These are phyloP conservation scores for Sebastes itinus DNA, from an alignment of 2,797 vertebrate species.

Conservation along the genomic window DNA sequence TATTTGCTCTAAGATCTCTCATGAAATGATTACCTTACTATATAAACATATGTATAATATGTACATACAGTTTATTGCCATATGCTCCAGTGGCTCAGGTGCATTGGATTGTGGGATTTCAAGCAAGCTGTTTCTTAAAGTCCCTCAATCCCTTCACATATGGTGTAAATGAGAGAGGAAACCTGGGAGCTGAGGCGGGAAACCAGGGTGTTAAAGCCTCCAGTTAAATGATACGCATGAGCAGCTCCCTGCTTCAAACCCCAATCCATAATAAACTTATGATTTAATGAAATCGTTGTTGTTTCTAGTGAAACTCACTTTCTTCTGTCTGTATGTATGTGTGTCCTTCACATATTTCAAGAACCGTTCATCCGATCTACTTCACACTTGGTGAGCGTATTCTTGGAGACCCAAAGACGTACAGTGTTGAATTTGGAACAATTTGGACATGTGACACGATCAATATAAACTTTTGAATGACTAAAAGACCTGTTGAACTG, in stretches of 20 bases:
- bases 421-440: background rate
- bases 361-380: background rate
- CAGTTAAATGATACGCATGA: background rate
- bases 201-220: background rate
- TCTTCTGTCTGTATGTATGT: background rate
- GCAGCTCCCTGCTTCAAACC: background rate
- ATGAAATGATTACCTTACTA: no score
- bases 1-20: background rate
- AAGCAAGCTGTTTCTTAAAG: constrained; percentile 34
- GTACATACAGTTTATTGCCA: background rate
- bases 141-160: constrained; percentile 54
- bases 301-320: background rate
- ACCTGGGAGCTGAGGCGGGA: constrained; percentile 6
- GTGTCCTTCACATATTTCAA: no score
- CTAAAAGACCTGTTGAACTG: no score
- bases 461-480: no score
- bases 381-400: background rate
- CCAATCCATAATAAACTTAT: background rate
- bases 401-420: background rate
- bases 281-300: background rate
- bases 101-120: constrained; percentile 17
- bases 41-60: background rate
- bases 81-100: constrained; percentile 16
- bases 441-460: background rate
- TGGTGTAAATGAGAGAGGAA: constrained; percentile 37